Evolutionary conservation across 2,888 invertebrate genomes (phyloP).

Genomic region (Linnaemya vulpina): DNA sequence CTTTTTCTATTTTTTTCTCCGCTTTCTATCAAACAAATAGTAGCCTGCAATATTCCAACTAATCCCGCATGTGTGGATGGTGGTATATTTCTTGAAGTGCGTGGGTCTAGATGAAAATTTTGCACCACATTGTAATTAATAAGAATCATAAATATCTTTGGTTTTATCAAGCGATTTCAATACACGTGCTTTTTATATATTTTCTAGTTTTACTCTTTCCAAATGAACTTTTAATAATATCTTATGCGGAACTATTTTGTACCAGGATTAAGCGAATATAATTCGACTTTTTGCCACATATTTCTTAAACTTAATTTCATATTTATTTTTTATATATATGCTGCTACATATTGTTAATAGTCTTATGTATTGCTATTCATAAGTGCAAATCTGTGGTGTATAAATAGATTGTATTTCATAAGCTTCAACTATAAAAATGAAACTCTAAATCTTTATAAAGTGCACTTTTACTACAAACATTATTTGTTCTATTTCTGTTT

Average conservation of each 20-base stretch:
- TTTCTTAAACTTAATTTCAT: neutral
- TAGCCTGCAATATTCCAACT: neutral
- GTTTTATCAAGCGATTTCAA: too few relatives aligned
- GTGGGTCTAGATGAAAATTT: neutral
- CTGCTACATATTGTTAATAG: neutral
- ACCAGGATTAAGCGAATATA: neutral
- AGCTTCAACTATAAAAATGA: constrained; percentile 58
- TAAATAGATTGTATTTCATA: constrained; percentile 56
- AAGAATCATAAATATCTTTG: too few relatives aligned
- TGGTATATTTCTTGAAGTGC: neutral
- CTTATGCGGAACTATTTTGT: neutral
- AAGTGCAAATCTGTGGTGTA: neutral
- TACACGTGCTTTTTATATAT: too few relatives aligned
- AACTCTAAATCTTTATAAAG: constrained; percentile 67
- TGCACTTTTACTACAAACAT: constrained; percentile 47
- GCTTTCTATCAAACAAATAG: constrained; percentile 36
- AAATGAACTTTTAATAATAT: neutral
- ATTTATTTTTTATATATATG: neutral
- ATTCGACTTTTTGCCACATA: neutral
- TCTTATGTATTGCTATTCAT: neutral
- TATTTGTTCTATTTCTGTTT: constrained; percentile 28
- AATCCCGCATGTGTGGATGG: neutral
- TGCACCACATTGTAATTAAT: neutral
- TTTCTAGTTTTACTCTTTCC: too few relatives aligned
- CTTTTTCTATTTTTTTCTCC: neutral